These are phyloP conservation scores for Macrobrachium nipponense DNA, from an alignment of 1,140 invertebrate genomes.

Conservation along the genomic window DNA sequence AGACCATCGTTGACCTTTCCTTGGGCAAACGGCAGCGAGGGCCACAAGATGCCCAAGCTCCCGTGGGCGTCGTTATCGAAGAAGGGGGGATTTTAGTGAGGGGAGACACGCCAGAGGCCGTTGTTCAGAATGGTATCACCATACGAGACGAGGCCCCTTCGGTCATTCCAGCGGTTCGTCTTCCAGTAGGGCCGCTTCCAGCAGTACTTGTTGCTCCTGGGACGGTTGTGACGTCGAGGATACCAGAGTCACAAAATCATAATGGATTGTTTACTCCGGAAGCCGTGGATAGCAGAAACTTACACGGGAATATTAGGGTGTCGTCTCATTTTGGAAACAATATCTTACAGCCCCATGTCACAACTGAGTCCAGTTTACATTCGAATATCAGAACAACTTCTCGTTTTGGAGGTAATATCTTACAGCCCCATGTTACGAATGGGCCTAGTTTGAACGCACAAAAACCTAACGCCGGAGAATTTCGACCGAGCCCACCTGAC, in stretches of 20 bases:
- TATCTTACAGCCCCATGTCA: background rate
- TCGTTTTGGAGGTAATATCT: too few relatives aligned
- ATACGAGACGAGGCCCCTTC: background rate
- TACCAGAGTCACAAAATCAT: too few relatives aligned
- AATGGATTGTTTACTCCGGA: too few relatives aligned
- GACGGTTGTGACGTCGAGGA: background rate
- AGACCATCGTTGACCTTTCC: conserved; percentile 12
- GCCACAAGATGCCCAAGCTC: background rate
- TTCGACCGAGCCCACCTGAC: conserved; percentile 25
- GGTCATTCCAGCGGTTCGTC: background rate
- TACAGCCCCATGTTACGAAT: background rate
- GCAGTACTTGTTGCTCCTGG: background rate
- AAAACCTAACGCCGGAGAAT: background rate
- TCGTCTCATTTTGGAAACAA: background rate
- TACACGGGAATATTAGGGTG: background rate
- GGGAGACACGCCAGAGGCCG: background rate
- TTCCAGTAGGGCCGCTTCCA: background rate
- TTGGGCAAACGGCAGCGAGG: background rate
- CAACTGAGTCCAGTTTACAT: background rate
- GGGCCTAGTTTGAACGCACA: too few relatives aligned
- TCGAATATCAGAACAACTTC: background rate
- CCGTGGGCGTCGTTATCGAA: background rate
- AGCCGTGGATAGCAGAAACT: background rate
- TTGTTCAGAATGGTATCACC: background rate
- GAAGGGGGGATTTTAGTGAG: background rate